phyloP scores from a whole-genome alignment of 2,888 invertebrate species.

The Eristalis tenax region DNA sequence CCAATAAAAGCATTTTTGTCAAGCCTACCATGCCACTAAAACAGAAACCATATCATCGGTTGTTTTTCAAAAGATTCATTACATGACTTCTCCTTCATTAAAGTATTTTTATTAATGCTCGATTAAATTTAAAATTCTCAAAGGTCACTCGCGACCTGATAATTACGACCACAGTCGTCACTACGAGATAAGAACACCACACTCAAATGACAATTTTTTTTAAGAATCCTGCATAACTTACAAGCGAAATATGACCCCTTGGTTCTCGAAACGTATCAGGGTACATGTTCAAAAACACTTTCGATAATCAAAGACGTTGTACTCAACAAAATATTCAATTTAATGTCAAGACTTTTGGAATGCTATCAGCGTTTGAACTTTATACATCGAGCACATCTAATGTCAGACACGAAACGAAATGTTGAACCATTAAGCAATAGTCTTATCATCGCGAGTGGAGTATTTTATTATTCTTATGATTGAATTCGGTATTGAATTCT shows the following conservation, averaged over 20 bases:
- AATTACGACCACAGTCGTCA: not conserved
- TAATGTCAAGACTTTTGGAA: not conserved
- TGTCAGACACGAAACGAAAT: not conserved
- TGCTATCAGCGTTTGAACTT: not conserved
- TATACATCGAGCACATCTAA: not conserved
- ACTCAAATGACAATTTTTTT: not conserved
- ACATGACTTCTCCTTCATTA: not conserved
- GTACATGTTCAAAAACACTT: not conserved
- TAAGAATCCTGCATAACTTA: not conserved
- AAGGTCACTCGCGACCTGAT: not conserved
- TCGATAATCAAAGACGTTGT: not conserved
- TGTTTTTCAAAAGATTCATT: not conserved
- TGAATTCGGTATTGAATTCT: not conserved
- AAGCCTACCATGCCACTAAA: not conserved
- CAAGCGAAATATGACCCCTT: not conserved
- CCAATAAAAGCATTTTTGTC: not conserved
- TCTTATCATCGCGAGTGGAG: not conserved
- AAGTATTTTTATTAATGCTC: too few species aligned
- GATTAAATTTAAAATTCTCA: not conserved
- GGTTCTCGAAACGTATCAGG: not conserved
- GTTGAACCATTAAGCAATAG: not conserved
- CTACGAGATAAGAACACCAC: not conserved
- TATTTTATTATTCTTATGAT: not conserved
- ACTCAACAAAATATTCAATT: not conserved
- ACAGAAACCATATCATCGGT: not conserved